A percentile compares a stretch with the other conserved stretches of the same genome.
phyloP scores from a whole-genome alignment of 2,888 invertebrate species.

The Antheraea assamensis region DNA sequence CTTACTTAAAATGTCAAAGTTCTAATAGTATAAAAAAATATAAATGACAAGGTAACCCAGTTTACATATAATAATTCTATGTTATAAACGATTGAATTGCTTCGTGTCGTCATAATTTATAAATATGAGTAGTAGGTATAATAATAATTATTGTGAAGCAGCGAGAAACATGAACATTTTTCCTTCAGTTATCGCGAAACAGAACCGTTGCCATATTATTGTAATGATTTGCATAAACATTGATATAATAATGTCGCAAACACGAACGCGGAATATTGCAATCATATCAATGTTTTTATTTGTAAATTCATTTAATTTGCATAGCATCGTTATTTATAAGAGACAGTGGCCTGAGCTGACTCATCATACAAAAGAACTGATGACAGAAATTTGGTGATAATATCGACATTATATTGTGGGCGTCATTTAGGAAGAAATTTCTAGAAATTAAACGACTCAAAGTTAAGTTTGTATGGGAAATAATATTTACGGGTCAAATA shows the following conservation, averaged over 20 bases:
- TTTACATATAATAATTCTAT: neutral
- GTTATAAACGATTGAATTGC: neutral
- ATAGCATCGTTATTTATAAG: neutral
- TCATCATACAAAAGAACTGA: no score
- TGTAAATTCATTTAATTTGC: slow-evolving; percentile 1
- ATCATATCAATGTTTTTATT: neutral
- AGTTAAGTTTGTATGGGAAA: no score
- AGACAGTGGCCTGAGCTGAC: no score
- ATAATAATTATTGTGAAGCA: neutral
- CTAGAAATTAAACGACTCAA: no score
- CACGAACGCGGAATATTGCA: neutral
- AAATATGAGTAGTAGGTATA: neutral
- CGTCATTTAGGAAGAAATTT: no score
- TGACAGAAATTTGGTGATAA: no score
- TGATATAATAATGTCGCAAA: neutral
- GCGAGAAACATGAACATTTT: neutral
- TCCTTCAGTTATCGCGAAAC: slow-evolving; percentile 3
- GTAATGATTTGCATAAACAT: slow-evolving; percentile 4
- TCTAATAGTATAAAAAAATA: neutral
- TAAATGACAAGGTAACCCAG: neutral
- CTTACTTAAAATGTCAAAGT: neutral
- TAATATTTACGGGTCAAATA: no score
- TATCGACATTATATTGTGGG: no score
- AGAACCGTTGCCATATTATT: neutral
- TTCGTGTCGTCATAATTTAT: neutral